Evolutionary conservation across 1,140 invertebrate genomes (phyloP).

Genomic region (Drosophila jambulina): DNA sequence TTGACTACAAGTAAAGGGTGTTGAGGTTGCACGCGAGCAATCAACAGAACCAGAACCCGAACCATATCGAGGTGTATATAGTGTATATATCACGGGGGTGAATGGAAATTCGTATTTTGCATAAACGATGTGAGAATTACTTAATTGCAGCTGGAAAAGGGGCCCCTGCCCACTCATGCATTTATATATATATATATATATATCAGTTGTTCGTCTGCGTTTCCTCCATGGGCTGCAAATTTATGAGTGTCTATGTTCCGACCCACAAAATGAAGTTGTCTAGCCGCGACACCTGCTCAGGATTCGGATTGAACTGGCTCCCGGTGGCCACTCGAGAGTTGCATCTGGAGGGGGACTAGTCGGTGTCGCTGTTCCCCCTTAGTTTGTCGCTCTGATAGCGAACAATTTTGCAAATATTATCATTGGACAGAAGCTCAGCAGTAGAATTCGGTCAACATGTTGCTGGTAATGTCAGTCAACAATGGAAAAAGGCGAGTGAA

Average conservation of each 20-base stretch:
- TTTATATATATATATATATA: too few relatives aligned
- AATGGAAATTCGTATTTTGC: conserved; percentile 71
- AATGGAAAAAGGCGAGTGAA: neutral
- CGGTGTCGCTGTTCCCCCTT: conserved; percentile 17
- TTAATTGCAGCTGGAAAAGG: conserved; percentile 69
- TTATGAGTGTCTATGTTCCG: conserved; percentile 64
- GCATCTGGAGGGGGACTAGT: neutral
- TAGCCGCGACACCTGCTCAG: conserved; percentile 39
- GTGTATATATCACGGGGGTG: conserved; percentile 17
- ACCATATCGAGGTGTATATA: conserved; percentile 9
- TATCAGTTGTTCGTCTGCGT: conserved; percentile 36
- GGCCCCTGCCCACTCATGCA: conserved; percentile 30
- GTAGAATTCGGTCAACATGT: conserved; percentile 35
- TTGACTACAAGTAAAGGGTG: conserved; percentile 83
- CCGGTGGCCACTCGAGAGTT: neutral
- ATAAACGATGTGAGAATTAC: conserved; percentile 84
- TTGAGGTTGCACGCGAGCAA: conserved; percentile 82
- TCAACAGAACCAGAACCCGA: conserved; percentile 42
- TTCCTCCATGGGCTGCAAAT: conserved; percentile 58
- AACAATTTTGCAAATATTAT: conserved; percentile 44
- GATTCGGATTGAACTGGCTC: conserved; percentile 9
- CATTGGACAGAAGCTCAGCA: conserved; percentile 8
- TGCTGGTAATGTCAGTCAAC: conserved; percentile 43
- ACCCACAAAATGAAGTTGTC: conserved; percentile 77
- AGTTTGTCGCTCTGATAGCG: conserved; percentile 34